Evolutionary conservation across 2,888 invertebrate species (phyloP), one percentile per base, ranked within the genome.

Genomic region (Flexamia atlantica): DNA sequence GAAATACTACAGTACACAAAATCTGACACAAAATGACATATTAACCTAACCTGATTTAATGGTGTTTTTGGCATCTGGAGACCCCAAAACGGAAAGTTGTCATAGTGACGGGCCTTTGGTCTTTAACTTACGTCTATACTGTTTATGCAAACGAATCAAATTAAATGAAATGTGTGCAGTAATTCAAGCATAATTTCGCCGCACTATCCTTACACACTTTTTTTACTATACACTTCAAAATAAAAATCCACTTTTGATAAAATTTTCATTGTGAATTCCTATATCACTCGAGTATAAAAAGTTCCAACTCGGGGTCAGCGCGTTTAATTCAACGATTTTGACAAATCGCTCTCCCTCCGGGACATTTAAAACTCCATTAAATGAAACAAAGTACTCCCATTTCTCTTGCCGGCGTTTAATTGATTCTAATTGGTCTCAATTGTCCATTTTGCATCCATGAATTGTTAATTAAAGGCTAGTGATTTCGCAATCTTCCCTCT

Each of bases 241-340:
- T 46, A 17, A 17, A 46, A 46, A 3, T 17, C 46, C 2, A 46
- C 46, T 46, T 12, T 46, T 46, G 46, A 46, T 46, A 12, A 46
- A 46, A 2, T 9, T 17, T 12, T 7, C 46, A 7, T 17, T 46
- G 46, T 17, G 17, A 46, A 46, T 46, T 17, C 12, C 46, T 17
- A 25, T 5, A 64, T 28, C 17, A 30, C 64, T 64, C 64, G 4
- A 64, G 14, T 28, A 30, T 64, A 28, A 64, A 23, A 64, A 30
- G 30, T 23, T 53, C 5, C 53, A 53, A 53, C 53, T 20, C 4
- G 53, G 53, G 64, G 30, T 64, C 64, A 64, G 64, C 28, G 30
- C 28, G 64, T 64, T 64, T 28, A 64, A 64, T 64, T 64, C 12
- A 57, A 64, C 64, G 30, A 64, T 64, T 64, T 64, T 64, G 64